phyloP scores from a whole-genome alignment of 2,113 vertebrate genomes.

The Centrocercus urophasianus region DNA sequence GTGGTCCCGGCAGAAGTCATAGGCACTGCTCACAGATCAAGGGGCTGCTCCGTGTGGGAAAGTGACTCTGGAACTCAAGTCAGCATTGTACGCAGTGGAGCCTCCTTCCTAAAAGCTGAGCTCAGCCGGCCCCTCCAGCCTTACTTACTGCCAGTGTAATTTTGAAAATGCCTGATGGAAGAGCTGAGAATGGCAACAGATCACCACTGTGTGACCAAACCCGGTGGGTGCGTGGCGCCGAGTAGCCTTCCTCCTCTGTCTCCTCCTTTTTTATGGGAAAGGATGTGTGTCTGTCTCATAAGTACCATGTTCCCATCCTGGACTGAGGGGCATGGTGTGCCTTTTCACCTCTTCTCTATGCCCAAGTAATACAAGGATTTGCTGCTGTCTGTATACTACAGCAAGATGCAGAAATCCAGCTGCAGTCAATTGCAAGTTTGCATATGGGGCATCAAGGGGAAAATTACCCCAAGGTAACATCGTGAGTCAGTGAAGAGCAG shows the following conservation, averaged over 20 bases:
- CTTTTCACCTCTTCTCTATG: neutral
- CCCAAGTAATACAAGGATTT: neutral
- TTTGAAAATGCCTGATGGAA: neutral
- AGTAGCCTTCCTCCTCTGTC: neutral
- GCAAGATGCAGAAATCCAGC: neutral
- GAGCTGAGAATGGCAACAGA: neutral
- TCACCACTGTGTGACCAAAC: neutral
- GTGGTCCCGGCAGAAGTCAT: conserved; percentile 10
- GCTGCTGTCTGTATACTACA: neutral
- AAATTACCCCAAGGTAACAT: neutral
- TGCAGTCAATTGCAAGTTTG: neutral
- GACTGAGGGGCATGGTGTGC: neutral
- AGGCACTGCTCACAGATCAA: neutral
- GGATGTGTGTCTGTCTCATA: neutral
- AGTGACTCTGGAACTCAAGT: neutral
- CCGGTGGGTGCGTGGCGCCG: neutral
- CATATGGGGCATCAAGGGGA: neutral
- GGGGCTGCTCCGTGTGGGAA: conserved; percentile 16
- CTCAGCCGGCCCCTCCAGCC: fast-evolving
- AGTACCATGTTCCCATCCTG: fast-evolving
- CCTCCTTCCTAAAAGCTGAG: neutral
- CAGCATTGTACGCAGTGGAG: neutral
- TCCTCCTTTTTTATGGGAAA: neutral
- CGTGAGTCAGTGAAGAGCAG: neutral
- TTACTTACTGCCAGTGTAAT: neutral